Percentiles rank a stretch among this genome's conserved stretches.
phyloP scores from a whole-genome alignment of 1,140 invertebrate genomes.

The Lepidurus couesii region DNA sequence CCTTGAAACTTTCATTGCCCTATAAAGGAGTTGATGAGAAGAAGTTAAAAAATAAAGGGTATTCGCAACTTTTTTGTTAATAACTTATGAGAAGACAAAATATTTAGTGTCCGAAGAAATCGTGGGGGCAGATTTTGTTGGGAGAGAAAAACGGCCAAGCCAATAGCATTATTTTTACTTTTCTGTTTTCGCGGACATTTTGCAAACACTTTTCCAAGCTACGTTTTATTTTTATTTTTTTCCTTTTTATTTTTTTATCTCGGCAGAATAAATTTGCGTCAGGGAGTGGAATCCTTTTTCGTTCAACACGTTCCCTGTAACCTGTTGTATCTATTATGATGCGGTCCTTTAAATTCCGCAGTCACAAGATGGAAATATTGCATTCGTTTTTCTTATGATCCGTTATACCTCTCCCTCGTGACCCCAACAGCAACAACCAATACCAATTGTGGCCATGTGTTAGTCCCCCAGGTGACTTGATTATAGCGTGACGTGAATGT shows the following conservation, averaged over 20 bases:
- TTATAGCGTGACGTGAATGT: constrained; percentile 18
- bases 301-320: no score
- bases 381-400: background rate
- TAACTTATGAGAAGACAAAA: no score
- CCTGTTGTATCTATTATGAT: no score
- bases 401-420: background rate
- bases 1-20: background rate
- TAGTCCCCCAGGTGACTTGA: constrained; percentile 20
- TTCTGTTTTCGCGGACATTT: background rate
- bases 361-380: background rate
- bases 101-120: background rate
- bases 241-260: no score
- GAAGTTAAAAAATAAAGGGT: background rate
- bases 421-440: background rate
- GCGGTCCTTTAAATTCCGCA: no score
- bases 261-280: no score
- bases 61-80: no score
- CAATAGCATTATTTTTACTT: background rate
- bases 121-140: background rate
- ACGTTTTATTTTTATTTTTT: background rate
- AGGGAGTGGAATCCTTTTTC: no score
- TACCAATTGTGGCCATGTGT: constrained; percentile 21
- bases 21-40: background rate
- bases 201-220: background rate
- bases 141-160: constrained; percentile 1